phyloP scores from a whole-genome alignment of 64 coral and sea anemone genomes.

The Cladopsammia gracilis region DNA sequence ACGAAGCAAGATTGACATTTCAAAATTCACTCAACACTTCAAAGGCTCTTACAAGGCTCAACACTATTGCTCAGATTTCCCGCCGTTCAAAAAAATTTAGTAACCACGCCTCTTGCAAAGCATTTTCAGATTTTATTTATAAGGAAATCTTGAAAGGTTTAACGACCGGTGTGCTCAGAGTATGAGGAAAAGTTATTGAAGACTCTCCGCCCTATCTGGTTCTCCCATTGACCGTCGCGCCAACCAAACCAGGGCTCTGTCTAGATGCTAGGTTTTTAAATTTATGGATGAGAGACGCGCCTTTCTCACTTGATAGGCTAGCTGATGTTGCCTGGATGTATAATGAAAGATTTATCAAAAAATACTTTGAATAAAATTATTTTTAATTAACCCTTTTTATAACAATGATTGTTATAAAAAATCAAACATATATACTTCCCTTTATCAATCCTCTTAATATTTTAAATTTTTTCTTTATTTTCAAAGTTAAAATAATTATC shows the following conservation, averaged over 20 bases:
- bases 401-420: too few species aligned
- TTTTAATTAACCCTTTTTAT: too few species aligned
- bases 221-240: slow-evolving; percentile 44
- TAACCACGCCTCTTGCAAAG: slow-evolving; percentile 43
- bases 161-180: background rate
- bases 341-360: too few species aligned
- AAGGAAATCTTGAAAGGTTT: background rate
- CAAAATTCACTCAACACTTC: too few species aligned
- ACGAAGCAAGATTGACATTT: too few species aligned
- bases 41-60: background rate
- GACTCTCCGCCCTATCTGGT: slow-evolving; percentile 24
- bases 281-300: slow-evolving; percentile 47
- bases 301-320: slow-evolving; percentile 45
- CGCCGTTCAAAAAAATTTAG: background rate
- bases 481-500: too few species aligned
- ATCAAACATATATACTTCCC: too few species aligned
- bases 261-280: slow-evolving; percentile 49
- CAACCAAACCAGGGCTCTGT: slow-evolving; percentile 23
- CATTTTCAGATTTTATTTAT: slow-evolving; percentile 17
- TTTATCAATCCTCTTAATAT: too few species aligned
- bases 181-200: slow-evolving; percentile 4
- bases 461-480: too few species aligned
- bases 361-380: too few species aligned
- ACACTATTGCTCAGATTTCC: background rate
- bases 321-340: slow-evolving; percentile 27